Percentiles rank a stretch among this genome's conserved stretches.
These are phyloP conservation scores for Mola mola DNA, from an alignment of 2,113 vertebrate genomes.

Conservation along the genomic window DNA sequence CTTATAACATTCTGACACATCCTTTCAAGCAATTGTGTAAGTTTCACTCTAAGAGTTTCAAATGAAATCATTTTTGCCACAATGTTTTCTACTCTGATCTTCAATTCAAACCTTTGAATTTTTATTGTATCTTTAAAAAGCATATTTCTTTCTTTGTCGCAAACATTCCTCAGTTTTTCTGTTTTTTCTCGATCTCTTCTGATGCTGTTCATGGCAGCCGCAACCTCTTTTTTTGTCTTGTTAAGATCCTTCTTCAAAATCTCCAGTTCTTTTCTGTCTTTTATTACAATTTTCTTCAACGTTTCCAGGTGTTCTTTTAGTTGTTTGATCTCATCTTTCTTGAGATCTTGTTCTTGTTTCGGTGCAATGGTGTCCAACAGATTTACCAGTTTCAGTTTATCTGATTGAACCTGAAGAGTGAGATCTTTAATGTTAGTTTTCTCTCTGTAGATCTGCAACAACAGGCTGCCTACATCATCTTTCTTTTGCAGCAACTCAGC, in stretches of 20 bases:
- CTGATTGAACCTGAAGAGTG: not conserved
- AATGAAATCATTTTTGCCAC: not conserved
- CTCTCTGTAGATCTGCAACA: conserved; percentile 5
- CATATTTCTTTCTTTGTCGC: conserved; percentile 3
- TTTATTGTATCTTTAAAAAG: not conserved
- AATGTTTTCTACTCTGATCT: conserved; percentile 5
- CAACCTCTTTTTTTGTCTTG: not conserved
- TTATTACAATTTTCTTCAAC: too few species aligned
- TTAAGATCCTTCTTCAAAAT: not conserved
- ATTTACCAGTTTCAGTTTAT: not conserved
- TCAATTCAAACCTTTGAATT: not conserved
- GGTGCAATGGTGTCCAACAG: not conserved
- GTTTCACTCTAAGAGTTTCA: not conserved
- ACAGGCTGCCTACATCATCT: not conserved
- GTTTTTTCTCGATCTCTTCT: conserved; percentile 19
- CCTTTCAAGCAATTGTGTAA: not conserved
- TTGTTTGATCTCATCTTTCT: not conserved
- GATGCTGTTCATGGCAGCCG: conserved; percentile 4
- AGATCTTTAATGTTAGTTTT: conserved; percentile 13
- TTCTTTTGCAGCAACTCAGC: not conserved
- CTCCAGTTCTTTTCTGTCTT: conserved; percentile 1
- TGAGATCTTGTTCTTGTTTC: conserved; percentile 7
- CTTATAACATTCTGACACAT: not conserved
- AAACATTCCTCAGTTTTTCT: not conserved
- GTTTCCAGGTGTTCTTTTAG: conserved; percentile 1